These are phyloP conservation scores for Xestia xanthographa DNA, from an alignment of 2,888 invertebrate genomes.

Conservation along the genomic window DNA sequence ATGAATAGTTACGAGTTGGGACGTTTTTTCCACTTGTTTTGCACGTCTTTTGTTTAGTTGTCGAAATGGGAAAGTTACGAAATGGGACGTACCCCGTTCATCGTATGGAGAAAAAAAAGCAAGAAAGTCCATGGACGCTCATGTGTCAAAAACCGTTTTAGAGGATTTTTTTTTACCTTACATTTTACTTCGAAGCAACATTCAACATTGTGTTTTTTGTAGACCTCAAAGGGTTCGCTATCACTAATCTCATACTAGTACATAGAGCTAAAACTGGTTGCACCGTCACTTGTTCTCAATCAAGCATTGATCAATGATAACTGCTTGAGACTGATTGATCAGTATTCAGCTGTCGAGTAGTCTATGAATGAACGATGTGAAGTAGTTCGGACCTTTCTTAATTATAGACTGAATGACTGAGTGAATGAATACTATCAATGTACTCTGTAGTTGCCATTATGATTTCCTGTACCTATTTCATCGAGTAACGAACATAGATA, in stretches of 20 bases:
- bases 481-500: background rate
- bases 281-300: constrained; percentile 5
- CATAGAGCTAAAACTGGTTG: background rate
- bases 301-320: constrained; percentile 6
- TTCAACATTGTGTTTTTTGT: background rate
- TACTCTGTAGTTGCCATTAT: background rate
- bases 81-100: background rate
- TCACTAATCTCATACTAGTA: too few species aligned
- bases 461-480: background rate
- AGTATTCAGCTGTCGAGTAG: background rate
- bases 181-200: background rate
- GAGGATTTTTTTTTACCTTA: background rate
- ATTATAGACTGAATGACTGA: background rate
- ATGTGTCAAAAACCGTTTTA: background rate
- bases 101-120: background rate
- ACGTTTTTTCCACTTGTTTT: too few species aligned
- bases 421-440: background rate
- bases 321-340: constrained; percentile 6
- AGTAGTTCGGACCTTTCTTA: background rate
- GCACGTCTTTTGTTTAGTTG: too few species aligned
- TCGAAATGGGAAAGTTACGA: too few species aligned
- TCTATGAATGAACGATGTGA: constrained; percentile 2
- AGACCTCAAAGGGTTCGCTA: background rate
- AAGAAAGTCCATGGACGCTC: background rate
- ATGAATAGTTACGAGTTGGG: too few species aligned